phyloP scores from a whole-genome alignment of 2,888 invertebrate species.

The Eustalomyia histrio region DNA sequence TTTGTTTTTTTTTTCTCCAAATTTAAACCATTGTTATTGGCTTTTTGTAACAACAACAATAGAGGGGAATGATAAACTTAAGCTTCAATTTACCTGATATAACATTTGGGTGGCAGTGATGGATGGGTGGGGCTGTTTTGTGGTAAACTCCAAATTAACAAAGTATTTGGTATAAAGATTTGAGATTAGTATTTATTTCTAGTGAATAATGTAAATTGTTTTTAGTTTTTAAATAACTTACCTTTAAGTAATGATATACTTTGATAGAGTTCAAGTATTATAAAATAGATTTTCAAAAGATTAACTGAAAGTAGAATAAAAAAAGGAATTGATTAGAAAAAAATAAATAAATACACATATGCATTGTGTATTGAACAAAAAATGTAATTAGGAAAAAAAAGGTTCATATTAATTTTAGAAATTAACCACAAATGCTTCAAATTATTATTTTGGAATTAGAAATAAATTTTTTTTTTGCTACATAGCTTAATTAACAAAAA shows the following conservation, averaged over 20 bases:
- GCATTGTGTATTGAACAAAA: too few relatives aligned
- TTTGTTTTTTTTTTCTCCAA: not conserved
- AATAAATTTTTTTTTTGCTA: too few relatives aligned
- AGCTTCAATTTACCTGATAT: slow-evolving; percentile 10
- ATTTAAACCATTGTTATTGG: not conserved
- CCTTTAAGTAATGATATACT: not conserved
- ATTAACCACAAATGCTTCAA: too few relatives aligned
- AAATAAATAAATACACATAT: not conserved
- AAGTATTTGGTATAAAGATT: not conserved
- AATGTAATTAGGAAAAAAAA: too few relatives aligned
- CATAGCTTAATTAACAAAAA: too few relatives aligned
- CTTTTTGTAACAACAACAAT: not conserved
- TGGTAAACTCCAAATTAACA: slow-evolving; percentile 8
- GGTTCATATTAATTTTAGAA: too few relatives aligned
- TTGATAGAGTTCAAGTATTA: not conserved
- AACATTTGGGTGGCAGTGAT: slow-evolving; percentile 25
- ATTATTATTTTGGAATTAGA: too few relatives aligned
- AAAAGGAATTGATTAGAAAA: not conserved
- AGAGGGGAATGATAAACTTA: slow-evolving; percentile 27
- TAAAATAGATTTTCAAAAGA: not conserved
- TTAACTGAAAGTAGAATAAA: not conserved
- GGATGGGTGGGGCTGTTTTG: slow-evolving; percentile 13
- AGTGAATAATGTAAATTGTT: not conserved
- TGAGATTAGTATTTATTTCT: not conserved
- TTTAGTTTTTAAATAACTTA: not conserved